Evolutionary conservation across 23 tunicate genomes (phyloP).

Genomic region (Oikopleura dioica): DNA sequence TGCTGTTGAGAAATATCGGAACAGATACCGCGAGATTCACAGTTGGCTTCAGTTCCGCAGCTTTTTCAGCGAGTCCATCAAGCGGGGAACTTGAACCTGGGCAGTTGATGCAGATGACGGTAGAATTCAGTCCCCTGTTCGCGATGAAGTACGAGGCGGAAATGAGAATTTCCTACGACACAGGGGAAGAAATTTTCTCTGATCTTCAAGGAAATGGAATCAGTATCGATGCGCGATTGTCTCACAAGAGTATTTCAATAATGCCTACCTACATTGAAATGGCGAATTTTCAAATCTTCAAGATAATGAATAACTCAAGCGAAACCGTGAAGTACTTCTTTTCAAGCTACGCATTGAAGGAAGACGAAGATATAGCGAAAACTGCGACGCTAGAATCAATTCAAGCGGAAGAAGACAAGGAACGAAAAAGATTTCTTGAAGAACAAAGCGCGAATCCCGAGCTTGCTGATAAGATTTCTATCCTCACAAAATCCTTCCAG

Average conservation of each 20-base stretch:
- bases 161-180: slow-evolving; percentile 30
- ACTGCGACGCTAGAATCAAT: not conserved
- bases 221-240: not conserved
- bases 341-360: not conserved
- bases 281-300: not conserved
- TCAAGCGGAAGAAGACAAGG: slow-evolving; percentile 48
- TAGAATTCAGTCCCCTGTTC: slow-evolving; percentile 45
- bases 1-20: slow-evolving; percentile 62
- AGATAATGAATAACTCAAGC: not conserved
- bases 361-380: not conserved
- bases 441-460: slow-evolving; percentile 62
- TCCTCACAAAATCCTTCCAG: slow-evolving; percentile 51
- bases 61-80: not conserved
- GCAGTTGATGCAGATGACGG: slow-evolving; percentile 55
- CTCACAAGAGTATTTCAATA: not conserved
- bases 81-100: slow-evolving; percentile 15
- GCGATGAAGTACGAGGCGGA: slow-evolving; percentile 29
- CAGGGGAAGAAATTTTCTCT: slow-evolving; percentile 21
- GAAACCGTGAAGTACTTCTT: not conserved
- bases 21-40: slow-evolving; percentile 47
- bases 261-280: not conserved
- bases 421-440: slow-evolving; percentile 35
- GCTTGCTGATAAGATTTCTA: slow-evolving; percentile 55
- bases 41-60: slow-evolving; percentile 31
- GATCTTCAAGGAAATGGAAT: not conserved